Evolutionary conservation across 2,113 vertebrate species (phyloP).

Genomic region (Sylvia atricapilla): DNA sequence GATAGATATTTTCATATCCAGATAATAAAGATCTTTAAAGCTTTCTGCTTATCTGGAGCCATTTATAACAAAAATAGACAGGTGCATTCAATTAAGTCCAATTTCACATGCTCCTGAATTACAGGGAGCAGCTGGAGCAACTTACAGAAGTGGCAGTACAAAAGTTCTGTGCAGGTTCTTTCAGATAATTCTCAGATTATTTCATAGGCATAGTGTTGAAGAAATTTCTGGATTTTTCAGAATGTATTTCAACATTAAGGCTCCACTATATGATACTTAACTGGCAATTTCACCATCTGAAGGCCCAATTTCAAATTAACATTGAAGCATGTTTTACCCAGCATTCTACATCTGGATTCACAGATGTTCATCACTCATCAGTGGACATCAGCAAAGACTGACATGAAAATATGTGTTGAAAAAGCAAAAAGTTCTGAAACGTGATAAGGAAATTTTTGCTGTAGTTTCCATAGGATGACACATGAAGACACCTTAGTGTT

Average conservation of each 20-base stretch:
- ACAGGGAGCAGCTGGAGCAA: not conserved
- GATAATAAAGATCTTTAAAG: not conserved
- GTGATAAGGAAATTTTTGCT: not conserved
- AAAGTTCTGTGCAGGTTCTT: not conserved
- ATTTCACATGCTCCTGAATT: not conserved
- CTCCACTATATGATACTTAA: not conserved
- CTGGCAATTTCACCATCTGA: not conserved
- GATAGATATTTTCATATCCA: not conserved
- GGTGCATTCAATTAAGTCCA: not conserved
- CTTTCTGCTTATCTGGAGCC: not conserved
- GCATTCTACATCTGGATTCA: not conserved
- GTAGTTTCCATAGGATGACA: not conserved
- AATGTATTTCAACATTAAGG: not conserved
- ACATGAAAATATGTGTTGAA: not conserved
- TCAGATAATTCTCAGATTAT: not conserved
- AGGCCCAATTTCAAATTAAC: not conserved
- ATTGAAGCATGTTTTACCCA: not conserved
- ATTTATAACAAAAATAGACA: not conserved
- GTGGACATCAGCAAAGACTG: accelerated
- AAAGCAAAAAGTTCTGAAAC: not conserved
- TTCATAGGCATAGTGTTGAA: not conserved
- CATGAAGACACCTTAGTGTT: not conserved
- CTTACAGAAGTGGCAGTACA: not conserved
- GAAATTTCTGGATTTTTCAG: not conserved
- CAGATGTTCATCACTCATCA: not conserved